phyloP scores from a whole-genome alignment of 2,113 vertebrate genomes.

The Elachura formosa region DNA sequence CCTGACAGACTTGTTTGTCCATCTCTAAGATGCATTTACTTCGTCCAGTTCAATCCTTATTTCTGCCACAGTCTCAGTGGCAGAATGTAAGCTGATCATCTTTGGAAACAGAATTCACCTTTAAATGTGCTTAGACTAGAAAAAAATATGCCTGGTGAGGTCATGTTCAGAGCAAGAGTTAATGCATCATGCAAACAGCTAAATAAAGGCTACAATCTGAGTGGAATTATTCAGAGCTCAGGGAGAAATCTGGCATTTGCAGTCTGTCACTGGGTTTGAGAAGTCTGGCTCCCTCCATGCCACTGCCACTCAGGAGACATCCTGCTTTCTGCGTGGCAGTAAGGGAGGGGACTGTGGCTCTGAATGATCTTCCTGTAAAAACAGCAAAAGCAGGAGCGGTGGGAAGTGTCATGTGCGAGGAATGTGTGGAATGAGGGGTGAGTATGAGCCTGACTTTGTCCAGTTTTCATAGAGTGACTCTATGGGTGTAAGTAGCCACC shows the following conservation, averaged over 20 bases:
- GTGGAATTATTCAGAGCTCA: conserved; percentile 61
- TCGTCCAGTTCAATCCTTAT: neutral
- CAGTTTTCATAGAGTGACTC: neutral
- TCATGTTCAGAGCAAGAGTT: conserved; percentile 59
- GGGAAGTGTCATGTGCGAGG: neutral
- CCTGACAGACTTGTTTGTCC: neutral
- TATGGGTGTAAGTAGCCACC: neutral
- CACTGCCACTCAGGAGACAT: conserved; percentile 7
- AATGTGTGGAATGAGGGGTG: conserved; percentile 7
- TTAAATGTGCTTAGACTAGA: conserved; percentile 37
- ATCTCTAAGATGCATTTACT: neutral
- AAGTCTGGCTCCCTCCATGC: neutral
- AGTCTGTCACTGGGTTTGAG: conserved; percentile 45
- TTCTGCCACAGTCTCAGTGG: neutral
- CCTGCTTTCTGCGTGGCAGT: neutral
- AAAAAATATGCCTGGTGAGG: conserved; percentile 23
- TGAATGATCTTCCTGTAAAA: neutral
- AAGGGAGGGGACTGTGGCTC: neutral
- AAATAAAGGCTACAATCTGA: conserved; percentile 68
- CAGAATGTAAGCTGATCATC: neutral
- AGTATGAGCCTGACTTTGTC: neutral
- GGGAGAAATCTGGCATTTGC: conserved; percentile 56
- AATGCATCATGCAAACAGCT: conserved; percentile 63
- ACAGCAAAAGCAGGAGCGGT: neutral
- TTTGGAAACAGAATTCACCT: conserved; percentile 46